These are phyloP conservation scores for Corythaixoides concolor DNA, from an alignment of 2,113 vertebrate species.

Conservation along the genomic window DNA sequence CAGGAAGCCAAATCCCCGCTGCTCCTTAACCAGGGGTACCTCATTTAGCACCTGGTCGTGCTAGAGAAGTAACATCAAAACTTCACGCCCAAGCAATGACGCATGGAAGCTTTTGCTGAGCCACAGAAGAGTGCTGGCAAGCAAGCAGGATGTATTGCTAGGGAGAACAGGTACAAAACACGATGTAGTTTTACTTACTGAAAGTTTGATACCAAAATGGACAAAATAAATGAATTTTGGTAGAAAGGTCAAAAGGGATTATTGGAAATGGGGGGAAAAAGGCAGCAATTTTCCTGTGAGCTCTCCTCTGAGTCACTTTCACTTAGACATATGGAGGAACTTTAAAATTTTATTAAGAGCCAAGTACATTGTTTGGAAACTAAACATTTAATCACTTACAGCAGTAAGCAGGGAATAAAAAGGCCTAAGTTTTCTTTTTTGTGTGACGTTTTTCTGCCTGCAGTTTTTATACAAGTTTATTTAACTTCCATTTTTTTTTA, in stretches of 20 bases:
- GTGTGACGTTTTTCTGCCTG: not conserved
- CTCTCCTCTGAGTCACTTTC: constrained; percentile 15
- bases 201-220: not conserved
- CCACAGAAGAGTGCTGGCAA: not conserved
- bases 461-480: not conserved
- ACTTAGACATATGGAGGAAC: not conserved
- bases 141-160: not conserved
- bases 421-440: not conserved
- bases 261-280: accelerated
- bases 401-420: not conserved
- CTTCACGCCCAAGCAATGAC: not conserved
- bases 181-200: not conserved
- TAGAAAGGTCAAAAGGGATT: constrained; percentile 3
- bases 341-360: constrained; percentile 16
- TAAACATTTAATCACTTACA: constrained; percentile 30
- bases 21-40: not conserved
- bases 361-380: not conserved
- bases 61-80: not conserved
- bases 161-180: not conserved
- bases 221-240: not conserved
- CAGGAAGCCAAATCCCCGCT: not conserved
- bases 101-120: not conserved
- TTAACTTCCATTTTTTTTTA: not conserved
- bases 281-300: not conserved
- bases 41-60: not conserved